Base-by-base conservation (phyloP, 1,140 invertebrate genomes). In the Heliconius hermathena region DNA sequence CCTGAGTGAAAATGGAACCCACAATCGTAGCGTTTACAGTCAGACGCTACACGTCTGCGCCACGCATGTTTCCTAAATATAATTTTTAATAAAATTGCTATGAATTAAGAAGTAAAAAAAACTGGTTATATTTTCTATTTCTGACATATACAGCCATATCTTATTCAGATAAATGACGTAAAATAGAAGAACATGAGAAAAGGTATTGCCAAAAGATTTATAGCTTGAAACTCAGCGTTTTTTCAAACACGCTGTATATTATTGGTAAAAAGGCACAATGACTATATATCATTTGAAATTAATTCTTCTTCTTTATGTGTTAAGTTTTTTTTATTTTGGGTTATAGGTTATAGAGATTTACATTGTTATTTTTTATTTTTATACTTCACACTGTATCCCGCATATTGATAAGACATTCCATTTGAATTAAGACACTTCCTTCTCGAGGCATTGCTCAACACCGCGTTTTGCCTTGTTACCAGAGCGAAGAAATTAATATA, bases 91-190 rank as follows among this genome's bases (percentile, higher is more conserved):
- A 22, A 66, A 29, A 26, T 66, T 11, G 29, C 11, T 29, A 66
- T 66, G 9, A 66, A 66, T 29, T 66, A 29, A 66, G 60, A 66
- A 16, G 60, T 2, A 66, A 26, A 66, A 66, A 57, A 29, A 29
- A 66, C 22, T 29, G 60, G 26, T 66, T 16, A 16, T 66, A 9
- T 66, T 29, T 13, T 66, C 11, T 29, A 66, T 29, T 66, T 66
- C 26, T 29, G 60, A 66, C 8, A 57, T 66, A 66, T 66, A 66
- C 13, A 13, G 26, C 60, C 60, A 26, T 29, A 66, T 66, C 26
- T 66, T 66, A 66, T 66, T 26, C 60, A 66, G 60, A 66, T 66
- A 66, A 66, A 66, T 66, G 60, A 66, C 60, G 60, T 66, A 66
- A 66, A 66, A 66, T 66, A 66, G 60, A 29, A 66, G 60, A 66